Percentiles rank a stretch among this genome's conserved stretches.
phyloP scores from a whole-genome alignment of 53 echinoderm and acorn worm genomes.

The Arbacia lixula region DNA sequence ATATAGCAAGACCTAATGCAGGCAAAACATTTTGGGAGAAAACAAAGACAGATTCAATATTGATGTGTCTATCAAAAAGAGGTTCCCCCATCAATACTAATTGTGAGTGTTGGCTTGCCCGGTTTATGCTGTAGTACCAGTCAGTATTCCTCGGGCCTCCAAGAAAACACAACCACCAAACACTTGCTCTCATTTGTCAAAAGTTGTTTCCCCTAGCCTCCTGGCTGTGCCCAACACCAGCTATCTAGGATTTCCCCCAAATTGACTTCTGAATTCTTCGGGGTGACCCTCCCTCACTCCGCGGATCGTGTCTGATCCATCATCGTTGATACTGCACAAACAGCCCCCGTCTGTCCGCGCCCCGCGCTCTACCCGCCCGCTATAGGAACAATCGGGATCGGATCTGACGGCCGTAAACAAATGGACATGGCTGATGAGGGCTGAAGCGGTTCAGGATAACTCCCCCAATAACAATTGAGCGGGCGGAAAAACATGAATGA shows the following conservation, averaged over 20 bases:
- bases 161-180: too few relatives aligned
- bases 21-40: too few relatives aligned
- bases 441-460: neutral
- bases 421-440: conserved; percentile 11
- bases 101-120: too few relatives aligned
- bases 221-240: conserved; percentile 6
- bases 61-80: too few relatives aligned
- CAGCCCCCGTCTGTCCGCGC: conserved; percentile 20
- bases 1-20: too few relatives aligned
- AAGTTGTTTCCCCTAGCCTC: conserved; percentile 28
- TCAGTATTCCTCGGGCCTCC: too few relatives aligned
- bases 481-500: too few relatives aligned
- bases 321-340: conserved; percentile 33
- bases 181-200: conserved; percentile 34
- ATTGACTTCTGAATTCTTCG: conserved; percentile 29
- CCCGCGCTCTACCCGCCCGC: neutral
- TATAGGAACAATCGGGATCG: neutral
- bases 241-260: neutral
- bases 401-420: conserved; percentile 8
- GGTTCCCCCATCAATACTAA: too few relatives aligned
- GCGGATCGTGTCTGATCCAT: neutral
- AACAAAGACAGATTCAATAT: too few relatives aligned
- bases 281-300: conserved; percentile 19
- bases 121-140: too few relatives aligned
- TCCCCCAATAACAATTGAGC: too few relatives aligned